A percentile compares a stretch with the other conserved stretches of the same genome.
These are phyloP conservation scores for Mimachlamys varia DNA, from an alignment of 2,888 invertebrate species.

Conservation along the genomic window DNA sequence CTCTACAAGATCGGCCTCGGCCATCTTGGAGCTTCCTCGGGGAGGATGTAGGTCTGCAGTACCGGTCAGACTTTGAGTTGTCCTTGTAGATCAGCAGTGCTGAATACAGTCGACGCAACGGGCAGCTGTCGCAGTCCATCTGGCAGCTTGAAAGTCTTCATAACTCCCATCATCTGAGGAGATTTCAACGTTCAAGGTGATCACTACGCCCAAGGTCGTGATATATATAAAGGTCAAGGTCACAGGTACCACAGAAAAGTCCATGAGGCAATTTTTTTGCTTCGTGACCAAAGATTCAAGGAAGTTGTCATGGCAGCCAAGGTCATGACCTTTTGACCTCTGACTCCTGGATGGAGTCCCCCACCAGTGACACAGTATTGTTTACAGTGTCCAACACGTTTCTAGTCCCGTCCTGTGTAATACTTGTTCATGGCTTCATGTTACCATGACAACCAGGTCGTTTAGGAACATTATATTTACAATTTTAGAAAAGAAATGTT, in stretches of 20 bases:
- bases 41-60: not conserved
- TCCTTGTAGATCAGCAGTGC: not conserved
- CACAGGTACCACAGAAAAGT: not conserved
- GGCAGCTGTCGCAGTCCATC: not conserved
- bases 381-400: not conserved
- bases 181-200: not conserved
- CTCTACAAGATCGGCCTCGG: not conserved
- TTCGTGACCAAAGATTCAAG: not conserved
- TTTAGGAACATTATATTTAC: not conserved
- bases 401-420: not conserved
- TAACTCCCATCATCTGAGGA: not conserved
- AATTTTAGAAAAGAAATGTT: not conserved
- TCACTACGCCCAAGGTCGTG: no score
- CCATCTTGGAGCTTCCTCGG: not conserved
- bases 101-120: not conserved
- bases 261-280: not conserved
- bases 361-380: no score
- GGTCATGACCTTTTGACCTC: not conserved
- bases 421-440: not conserved
- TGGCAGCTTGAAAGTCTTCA: not conserved
- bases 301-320: not conserved
- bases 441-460: not conserved
- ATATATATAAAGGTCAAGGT: not conserved
- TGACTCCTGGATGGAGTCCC: not conserved
- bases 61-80: not conserved